Conservation (phyloP, 2,113 vertebrate species). For the Cyanoliseus patagonus region DNA sequence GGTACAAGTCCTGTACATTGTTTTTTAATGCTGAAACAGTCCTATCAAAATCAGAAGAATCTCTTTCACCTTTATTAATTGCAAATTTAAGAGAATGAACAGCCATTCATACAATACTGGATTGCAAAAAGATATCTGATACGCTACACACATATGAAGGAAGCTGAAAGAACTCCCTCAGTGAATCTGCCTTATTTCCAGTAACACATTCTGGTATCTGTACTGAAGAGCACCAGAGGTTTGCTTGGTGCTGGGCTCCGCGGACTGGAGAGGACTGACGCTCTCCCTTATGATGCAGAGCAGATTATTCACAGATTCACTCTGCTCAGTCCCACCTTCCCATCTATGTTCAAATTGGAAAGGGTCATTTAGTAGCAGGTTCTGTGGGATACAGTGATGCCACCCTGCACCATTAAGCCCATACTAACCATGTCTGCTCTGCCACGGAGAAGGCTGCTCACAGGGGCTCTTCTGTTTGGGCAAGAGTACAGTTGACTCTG, state of each 20-base stretch:
- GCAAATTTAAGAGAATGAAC: neutral
- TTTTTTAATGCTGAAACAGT: neutral
- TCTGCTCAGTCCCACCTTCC: neutral
- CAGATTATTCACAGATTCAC: neutral
- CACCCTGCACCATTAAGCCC: neutral
- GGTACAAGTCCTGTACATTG: neutral
- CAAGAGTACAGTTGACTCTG: accelerated
- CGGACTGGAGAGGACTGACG: accelerated
- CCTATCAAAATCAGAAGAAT: neutral
- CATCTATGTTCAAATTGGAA: accelerated
- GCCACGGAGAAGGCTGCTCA: accelerated
- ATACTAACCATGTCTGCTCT: neutral
- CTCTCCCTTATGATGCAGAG: neutral
- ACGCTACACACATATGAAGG: neutral
- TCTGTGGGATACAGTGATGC: neutral
- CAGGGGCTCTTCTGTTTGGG: neutral
- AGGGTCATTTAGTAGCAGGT: accelerated
- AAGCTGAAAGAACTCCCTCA: neutral
- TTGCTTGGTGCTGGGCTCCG: neutral
- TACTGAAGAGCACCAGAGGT: neutral
- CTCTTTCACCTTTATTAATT: neutral
- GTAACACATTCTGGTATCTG: neutral
- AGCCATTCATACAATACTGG: neutral
- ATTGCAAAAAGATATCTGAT: neutral
- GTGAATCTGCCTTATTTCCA: neutral